phyloP scores from a whole-genome alignment of 2,888 invertebrate genomes.

The Tetrapedia diversipes region DNA sequence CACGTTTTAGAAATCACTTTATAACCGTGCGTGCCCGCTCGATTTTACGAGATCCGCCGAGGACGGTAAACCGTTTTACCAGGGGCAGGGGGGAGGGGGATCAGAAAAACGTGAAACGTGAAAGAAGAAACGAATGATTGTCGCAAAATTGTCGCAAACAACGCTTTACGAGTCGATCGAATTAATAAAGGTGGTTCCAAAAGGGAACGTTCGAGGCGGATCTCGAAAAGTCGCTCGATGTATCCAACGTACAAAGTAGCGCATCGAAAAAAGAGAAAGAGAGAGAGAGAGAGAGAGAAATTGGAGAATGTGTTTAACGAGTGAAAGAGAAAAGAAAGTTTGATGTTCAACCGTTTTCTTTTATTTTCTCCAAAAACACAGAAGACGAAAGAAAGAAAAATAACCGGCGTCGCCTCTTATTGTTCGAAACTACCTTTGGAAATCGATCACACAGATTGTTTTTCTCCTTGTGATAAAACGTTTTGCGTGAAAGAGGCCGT shows the following conservation, averaged over 20 bases:
- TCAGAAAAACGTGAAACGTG: neutral
- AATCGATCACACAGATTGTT: slow-evolving; percentile 25
- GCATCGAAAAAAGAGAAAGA: slow-evolving; percentile 30
- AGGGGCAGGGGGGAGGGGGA: too few species aligned
- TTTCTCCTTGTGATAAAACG: slow-evolving; percentile 31
- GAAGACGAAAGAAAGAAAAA: too few species aligned
- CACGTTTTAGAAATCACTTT: slow-evolving; percentile 17
- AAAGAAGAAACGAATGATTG: too few species aligned
- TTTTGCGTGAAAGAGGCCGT: slow-evolving; percentile 15
- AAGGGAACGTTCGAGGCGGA: slow-evolving; percentile 15
- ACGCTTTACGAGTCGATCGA: neutral
- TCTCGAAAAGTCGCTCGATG: slow-evolving; percentile 42
- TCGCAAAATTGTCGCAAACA: too few species aligned
- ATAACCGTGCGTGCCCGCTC: slow-evolving; percentile 3
- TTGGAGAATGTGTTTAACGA: slow-evolving; percentile 19
- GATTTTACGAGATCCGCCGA: slow-evolving; percentile 57
- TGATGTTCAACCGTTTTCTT: slow-evolving; percentile 5
- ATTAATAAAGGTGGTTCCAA: neutral
- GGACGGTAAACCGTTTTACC: too few species aligned
- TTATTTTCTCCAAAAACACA: neutral
- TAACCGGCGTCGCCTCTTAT: neutral
- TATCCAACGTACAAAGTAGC: slow-evolving; percentile 45
- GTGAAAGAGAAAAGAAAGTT: slow-evolving; percentile 5
- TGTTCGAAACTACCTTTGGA: slow-evolving; percentile 4
- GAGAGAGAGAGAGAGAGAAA: neutral